Conservation (phyloP, 2,797 vertebrate genomes). For the Rhynchotus rufescens region DNA sequence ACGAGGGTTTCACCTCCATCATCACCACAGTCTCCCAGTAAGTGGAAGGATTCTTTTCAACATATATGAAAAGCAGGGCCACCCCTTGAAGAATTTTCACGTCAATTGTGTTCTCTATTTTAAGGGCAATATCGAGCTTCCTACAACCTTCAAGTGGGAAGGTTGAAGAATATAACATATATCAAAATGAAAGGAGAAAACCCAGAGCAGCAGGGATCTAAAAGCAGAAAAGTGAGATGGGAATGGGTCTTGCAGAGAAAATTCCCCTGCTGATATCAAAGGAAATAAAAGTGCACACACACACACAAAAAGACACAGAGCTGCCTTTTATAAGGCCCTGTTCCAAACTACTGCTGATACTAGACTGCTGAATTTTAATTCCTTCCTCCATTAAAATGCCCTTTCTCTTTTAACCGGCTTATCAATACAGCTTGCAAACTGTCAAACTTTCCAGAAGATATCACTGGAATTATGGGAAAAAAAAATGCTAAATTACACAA, state of each 20-base stretch:
- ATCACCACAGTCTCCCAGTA: not conserved
- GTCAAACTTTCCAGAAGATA: constrained; percentile 31
- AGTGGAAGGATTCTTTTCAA: constrained; percentile 42
- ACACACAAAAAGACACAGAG: constrained; percentile 42
- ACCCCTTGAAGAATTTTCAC: constrained; percentile 41
- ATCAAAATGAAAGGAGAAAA: constrained; percentile 72
- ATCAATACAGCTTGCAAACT: constrained; percentile 47
- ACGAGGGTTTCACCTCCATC: not conserved
- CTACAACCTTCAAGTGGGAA: constrained; percentile 67
- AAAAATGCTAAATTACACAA: constrained; percentile 15
- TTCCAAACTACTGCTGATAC: constrained; percentile 63
- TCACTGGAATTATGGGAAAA: not conserved
- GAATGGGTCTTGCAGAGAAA: constrained; percentile 73
- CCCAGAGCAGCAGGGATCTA: constrained; percentile 72
- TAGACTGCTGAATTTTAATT: constrained; percentile 68
- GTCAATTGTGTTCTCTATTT: constrained; percentile 46
- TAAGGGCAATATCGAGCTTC: constrained; percentile 66
- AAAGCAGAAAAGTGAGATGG: constrained; percentile 73
- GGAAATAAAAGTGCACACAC: constrained; percentile 71
- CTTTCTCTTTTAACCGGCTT: constrained; percentile 64
- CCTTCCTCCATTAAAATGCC: constrained; percentile 43
- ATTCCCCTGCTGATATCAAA: constrained; percentile 76
- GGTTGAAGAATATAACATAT: constrained; percentile 63
- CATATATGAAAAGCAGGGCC: constrained; percentile 47
- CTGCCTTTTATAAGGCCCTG: constrained; percentile 58